Conservation (phyloP, 2,888 invertebrate species). For the Hymenopus coronatus region DNA sequence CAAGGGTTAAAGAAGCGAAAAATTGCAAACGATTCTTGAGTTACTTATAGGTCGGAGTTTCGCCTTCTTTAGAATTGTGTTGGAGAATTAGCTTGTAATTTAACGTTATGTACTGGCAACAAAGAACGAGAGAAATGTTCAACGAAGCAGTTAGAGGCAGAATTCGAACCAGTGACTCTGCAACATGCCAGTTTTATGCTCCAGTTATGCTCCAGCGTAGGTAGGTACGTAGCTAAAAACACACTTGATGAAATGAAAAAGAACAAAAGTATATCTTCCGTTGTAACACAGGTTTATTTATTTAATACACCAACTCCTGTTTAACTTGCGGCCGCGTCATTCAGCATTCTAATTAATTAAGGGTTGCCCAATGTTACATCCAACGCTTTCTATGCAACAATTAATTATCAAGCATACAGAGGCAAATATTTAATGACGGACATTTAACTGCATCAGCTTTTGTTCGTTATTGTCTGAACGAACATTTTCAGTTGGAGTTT, state of each 20-base stretch:
- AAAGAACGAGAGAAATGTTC: background rate
- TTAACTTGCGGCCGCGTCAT: background rate
- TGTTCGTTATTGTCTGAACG: background rate
- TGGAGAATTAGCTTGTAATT: too few relatives aligned
- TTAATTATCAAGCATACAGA: background rate
- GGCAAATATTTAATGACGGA: background rate
- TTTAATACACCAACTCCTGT: background rate
- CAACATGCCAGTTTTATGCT: background rate
- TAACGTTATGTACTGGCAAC: background rate
- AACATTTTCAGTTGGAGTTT: too few relatives aligned
- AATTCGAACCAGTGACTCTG: background rate
- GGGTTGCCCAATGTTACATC: background rate
- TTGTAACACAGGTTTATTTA: background rate
- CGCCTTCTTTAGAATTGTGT: too few relatives aligned
- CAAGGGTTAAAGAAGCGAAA: too few relatives aligned
- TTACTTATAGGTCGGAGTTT: too few relatives aligned
- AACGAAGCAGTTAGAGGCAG: background rate
- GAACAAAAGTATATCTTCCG: background rate
- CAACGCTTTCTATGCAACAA: background rate
- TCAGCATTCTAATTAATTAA: background rate
- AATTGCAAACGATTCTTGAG: too few relatives aligned
- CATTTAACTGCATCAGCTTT: background rate
- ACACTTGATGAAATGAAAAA: background rate
- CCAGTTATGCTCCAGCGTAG: background rate
- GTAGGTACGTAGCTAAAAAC: background rate